These are phyloP conservation scores for Apis mellifera DNA, from an alignment of 1,140 invertebrate genomes.

Conservation along the genomic window Amel_HAv3.1 CM009936.2:14128501-14129000, in stretches of 20 bases:
- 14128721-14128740: not conserved
- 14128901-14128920: not conserved
- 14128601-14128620: not conserved
- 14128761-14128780: not conserved
- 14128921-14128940: no score
- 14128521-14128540: conserved; percentile 22
- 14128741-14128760: not conserved
- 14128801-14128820: not conserved
- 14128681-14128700: not conserved
- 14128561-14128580: not conserved
- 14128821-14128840: not conserved
- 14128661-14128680: not conserved
- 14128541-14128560: no score
- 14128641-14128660: no score
- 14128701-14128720: not conserved
- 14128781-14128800: not conserved
- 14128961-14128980: no score
- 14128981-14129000: no score
- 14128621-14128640: conserved; percentile 18
- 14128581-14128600: not conserved
- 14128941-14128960: no score
- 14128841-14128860: not conserved
- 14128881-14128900: conserved; percentile 5
- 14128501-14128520: conserved; percentile 67
- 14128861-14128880: conserved; percentile 34